These are phyloP conservation scores for Chamaea fasciata DNA, from an alignment of 2,113 vertebrate species.

Conservation along the genomic window DNA sequence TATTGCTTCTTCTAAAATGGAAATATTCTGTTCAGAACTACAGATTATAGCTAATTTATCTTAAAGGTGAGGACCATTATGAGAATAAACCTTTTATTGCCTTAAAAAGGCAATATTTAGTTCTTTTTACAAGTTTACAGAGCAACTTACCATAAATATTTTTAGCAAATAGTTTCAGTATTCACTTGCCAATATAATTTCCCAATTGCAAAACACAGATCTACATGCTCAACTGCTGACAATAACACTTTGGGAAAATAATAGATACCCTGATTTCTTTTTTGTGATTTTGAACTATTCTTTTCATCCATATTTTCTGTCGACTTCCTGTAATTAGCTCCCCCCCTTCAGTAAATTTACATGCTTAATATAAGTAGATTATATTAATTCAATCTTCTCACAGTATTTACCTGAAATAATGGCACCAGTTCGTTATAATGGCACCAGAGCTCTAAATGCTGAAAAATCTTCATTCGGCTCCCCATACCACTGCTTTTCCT, in stretches of 20 bases:
- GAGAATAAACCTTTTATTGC: not conserved
- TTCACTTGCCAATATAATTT: not conserved
- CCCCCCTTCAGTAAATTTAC: not conserved
- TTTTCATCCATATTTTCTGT: not conserved
- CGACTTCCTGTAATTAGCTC: not conserved
- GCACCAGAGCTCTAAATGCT: not conserved
- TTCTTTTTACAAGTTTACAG: not conserved
- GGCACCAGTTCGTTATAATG: not conserved
- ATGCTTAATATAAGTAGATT: not conserved
- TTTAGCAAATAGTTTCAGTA: not conserved
- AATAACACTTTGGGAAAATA: not conserved
- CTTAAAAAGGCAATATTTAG: not conserved
- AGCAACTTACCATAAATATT: not conserved
- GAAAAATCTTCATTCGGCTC: not conserved
- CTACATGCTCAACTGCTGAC: not conserved
- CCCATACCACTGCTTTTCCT: not conserved
- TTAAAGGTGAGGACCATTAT: not conserved
- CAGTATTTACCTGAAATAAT: not conserved
- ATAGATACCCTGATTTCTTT: not conserved
- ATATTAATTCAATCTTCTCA: not conserved
- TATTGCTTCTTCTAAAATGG: not conserved
- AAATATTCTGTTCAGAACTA: not conserved
- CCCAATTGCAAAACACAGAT: not conserved
- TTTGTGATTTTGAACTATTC: not conserved
- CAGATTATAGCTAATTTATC: not conserved